These are phyloP conservation scores for Leptinotarsa texana DNA, from an alignment of 1,140 invertebrate genomes.

Conservation along the genomic window DNA sequence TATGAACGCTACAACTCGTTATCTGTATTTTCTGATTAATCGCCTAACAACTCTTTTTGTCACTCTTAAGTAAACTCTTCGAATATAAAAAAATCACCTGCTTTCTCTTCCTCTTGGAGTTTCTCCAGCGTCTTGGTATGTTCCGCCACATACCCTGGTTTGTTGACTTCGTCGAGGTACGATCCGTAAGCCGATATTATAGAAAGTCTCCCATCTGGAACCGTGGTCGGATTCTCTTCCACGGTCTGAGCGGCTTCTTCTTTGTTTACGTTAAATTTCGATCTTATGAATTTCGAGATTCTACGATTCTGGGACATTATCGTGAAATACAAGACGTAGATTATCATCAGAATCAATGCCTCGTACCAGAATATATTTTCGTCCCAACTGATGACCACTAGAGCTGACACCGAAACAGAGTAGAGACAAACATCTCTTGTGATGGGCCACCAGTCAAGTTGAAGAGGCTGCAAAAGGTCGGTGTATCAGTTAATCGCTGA, in stretches of 20 bases:
- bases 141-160: conserved; percentile 32
- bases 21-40: too few species aligned
- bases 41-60: too few species aligned
- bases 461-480: conserved; percentile 68
- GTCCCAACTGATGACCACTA: conserved; percentile 81
- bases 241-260: neutral
- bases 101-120: conserved; percentile 25
- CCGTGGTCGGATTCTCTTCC: too few species aligned
- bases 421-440: conserved; percentile 85
- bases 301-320: conserved; percentile 64
- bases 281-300: conserved; percentile 50
- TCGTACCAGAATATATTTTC: conserved; percentile 80
- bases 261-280: conserved; percentile 26
- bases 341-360: conserved; percentile 67
- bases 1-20: too few species aligned
- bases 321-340: conserved; percentile 71
- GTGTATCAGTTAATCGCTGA: too few species aligned
- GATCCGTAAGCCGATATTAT: conserved; percentile 36
- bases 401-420: conserved; percentile 71
- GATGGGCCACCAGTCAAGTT: conserved; percentile 81
- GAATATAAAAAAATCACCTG: conserved; percentile 5
- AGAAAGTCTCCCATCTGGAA: conserved; percentile 14
- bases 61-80: too few species aligned
- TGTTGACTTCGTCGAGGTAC: conserved; percentile 28
- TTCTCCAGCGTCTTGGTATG: conserved; percentile 28